Conservation (phyloP, 2,888 invertebrate species). For the Heliothis peltigera region DNA sequence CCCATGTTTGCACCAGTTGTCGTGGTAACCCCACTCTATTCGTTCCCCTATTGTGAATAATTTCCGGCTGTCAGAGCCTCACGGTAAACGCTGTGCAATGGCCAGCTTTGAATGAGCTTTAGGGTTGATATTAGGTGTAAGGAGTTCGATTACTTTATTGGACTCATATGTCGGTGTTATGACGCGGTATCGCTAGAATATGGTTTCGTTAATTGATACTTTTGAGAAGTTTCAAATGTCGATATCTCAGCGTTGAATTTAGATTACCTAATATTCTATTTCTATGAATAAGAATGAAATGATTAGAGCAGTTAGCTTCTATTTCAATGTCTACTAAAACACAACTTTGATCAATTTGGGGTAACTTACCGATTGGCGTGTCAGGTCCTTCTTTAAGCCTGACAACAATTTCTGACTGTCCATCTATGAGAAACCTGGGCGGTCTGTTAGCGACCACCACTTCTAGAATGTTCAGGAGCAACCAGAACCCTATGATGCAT, state of each 20-base stretch:
- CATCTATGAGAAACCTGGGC: slow-evolving; percentile 96
- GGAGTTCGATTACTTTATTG: slow-evolving; percentile 17
- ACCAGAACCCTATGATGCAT: slow-evolving; percentile 64
- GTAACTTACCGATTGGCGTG: slow-evolving; percentile 95
- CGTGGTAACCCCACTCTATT: slow-evolving; percentile 79
- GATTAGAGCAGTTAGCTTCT: no score
- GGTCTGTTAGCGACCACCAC: slow-evolving; percentile 92
- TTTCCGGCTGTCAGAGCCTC: slow-evolving; percentile 80
- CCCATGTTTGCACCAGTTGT: slow-evolving; percentile 82
- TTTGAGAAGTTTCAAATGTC: slow-evolving; percentile 25
- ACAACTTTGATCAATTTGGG: no score
- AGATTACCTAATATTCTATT: neutral
- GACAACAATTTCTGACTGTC: slow-evolving; percentile 97
- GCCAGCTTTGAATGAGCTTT: slow-evolving; percentile 59
- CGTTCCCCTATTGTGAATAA: slow-evolving; percentile 72
- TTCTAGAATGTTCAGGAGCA: slow-evolving; percentile 69
- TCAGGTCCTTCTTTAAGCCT: slow-evolving; percentile 96
- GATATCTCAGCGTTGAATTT: neutral
- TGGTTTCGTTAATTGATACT: slow-evolving; percentile 31
- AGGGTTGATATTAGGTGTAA: slow-evolving; percentile 44
- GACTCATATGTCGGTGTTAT: slow-evolving; percentile 18
- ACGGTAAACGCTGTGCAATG: slow-evolving; percentile 54
- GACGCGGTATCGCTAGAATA: slow-evolving; percentile 4
- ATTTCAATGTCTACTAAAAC: no score
- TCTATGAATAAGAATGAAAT: neutral